A percentile compares a stretch with the other conserved stretches of the same genome.
Conservation (phyloP, 2,797 vertebrate species). For the Chromis chromis region DNA sequence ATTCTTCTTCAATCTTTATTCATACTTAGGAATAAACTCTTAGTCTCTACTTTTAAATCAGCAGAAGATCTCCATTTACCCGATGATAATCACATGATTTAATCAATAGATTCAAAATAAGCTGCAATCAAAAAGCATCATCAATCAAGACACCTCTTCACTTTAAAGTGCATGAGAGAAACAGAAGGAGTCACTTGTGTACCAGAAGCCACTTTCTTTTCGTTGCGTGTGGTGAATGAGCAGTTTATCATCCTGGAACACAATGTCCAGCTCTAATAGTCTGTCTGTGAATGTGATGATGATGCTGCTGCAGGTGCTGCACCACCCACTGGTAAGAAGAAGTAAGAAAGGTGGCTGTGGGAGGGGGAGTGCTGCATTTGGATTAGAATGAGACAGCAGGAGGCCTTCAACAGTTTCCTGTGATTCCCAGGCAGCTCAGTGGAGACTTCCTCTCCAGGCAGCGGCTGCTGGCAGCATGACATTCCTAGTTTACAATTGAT, state of each 20-base stretch:
- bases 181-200: neutral
- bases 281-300: conserved; percentile 2
- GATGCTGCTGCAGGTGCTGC: conserved; percentile 26
- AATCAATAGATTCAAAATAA: no score
- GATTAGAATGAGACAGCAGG: conserved; percentile 70
- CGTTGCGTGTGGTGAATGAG: neutral
- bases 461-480: conserved; percentile 64
- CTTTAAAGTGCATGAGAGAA: neutral
- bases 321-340: conserved; percentile 2
- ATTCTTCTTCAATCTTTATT: neutral
- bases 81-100: no score
- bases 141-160: neutral
- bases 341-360: conserved; percentile 26
- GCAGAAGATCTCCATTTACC: neutral
- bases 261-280: conserved; percentile 6
- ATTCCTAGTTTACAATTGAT: conserved; percentile 74
- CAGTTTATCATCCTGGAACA: conserved; percentile 1
- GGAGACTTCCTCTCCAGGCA: conserved; percentile 76
- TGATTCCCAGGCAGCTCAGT: conserved; percentile 73
- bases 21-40: neutral
- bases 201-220: neutral
- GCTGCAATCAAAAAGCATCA: no score
- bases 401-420: conserved; percentile 74
- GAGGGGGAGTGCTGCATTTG: conserved; percentile 49
- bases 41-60: neutral